These are phyloP conservation scores for Chamaea fasciata DNA, from an alignment of 2,113 vertebrate species.

Conservation along the genomic window DNA sequence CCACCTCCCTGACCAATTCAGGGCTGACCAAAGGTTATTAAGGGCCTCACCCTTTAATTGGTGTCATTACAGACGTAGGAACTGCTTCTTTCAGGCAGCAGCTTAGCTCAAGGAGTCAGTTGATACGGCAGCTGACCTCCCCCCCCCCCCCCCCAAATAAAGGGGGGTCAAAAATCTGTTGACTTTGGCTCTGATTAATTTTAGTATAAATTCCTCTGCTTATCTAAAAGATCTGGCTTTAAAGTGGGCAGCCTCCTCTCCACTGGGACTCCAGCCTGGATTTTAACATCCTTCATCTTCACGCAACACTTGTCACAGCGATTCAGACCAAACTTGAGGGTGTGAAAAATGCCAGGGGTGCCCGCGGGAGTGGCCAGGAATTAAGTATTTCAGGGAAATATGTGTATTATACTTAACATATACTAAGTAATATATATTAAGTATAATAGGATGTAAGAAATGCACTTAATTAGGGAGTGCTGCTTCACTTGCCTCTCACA, in stretches of 20 bases:
- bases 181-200: background rate
- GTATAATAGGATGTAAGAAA: background rate
- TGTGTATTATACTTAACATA: background rate
- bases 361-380: background rate
- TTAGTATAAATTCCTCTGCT: background rate
- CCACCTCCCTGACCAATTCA: background rate
- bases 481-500: background rate
- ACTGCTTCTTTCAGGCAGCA: background rate
- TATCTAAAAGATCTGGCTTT: background rate
- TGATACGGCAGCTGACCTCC: background rate
- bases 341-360: background rate
- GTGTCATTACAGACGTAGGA: background rate
- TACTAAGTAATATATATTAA: background rate
- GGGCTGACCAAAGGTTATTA: background rate
- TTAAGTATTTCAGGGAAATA: background rate
- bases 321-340: rapidly evolving
- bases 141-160: background rate
- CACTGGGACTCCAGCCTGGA: background rate
- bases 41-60: background rate
- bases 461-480: background rate
- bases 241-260: background rate
- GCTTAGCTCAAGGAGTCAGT: background rate
- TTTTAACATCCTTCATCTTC: background rate
- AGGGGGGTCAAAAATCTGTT: background rate
- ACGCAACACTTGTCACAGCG: rapidly evolving